Base-by-base conservation (phyloP, 2,888 invertebrate species). In the Noctua fimbriata region DNA sequence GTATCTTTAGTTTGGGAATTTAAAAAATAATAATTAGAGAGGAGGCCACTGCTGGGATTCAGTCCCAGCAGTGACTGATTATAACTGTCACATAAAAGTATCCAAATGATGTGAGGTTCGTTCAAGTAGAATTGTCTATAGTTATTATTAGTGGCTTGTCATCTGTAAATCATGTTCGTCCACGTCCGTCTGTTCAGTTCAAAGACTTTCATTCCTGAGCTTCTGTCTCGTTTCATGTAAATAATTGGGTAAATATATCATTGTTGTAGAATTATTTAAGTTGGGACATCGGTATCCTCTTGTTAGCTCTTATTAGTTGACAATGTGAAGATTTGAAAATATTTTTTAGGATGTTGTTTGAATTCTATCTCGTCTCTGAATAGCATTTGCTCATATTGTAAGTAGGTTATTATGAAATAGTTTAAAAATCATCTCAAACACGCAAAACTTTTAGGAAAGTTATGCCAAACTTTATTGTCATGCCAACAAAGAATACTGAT, bases 191-290 rank as follows among this genome's bases (percentile, higher is more conserved):
- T 74, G 65, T 65, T 60, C 28, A 87, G 85, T 73, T 86, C 86
- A 88, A 87, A 86, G 87, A 86, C 66, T 69, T 69, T 65, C 75
- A 65, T 84, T 80, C 66, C 24, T 55, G 36, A 69, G 55, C 67
- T 76, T 69, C 72, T 79, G 73, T 80, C 83, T 70, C 69, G 74
- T 79, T 79, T 79, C 60, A 69, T 82, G 47, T 87, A 78, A 87
- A 79, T 86, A 82, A 85, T 82, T 88, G 82, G 70, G 70, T 73
- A 28, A 58, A 86, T 84, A 32, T 78, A 86, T 84, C 87, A 78
- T 87, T 86, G 78, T 86, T 86, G 49, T 32, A 32, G 28, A 66
- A 63, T 60, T 28, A 58, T 83, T 78, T 24, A 41, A 44, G 18
- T 58, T 16, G 41, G 21, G 21, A 28, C 36, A n/a, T 21, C 21